Evolutionary conservation across 2,888 invertebrate genomes (phyloP).

Genomic region (Craniophora ligustri): DNA sequence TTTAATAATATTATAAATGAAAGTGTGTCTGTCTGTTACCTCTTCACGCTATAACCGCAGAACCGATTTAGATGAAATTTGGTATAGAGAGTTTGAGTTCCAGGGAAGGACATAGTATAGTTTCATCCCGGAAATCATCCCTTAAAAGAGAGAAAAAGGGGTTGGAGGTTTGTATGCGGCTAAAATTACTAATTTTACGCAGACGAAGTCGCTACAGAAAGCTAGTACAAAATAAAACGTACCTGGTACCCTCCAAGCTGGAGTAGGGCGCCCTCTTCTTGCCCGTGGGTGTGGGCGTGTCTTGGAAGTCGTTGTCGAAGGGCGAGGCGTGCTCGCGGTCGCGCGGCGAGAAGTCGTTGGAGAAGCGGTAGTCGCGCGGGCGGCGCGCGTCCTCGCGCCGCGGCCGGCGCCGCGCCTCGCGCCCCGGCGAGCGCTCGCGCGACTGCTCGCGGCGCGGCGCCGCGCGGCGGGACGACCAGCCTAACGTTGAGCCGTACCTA

Average conservation of each 20-base stretch:
- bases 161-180: no score
- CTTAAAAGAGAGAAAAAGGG: no score
- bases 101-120: no score
- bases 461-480: slow-evolving; percentile 73
- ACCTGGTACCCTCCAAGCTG: slow-evolving; percentile 81
- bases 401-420: slow-evolving; percentile 63
- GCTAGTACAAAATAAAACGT: neutral
- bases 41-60: no score
- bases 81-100: no score
- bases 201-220: no score
- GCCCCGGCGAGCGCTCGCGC: slow-evolving; percentile 55
- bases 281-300: slow-evolving; percentile 71
- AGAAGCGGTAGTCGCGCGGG: slow-evolving; percentile 83
- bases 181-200: no score
- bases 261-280: slow-evolving; percentile 80
- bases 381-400: slow-evolving; percentile 63
- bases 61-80: no score
- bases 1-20: no score
- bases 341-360: slow-evolving; percentile 90
- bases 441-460: slow-evolving; percentile 54
- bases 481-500: slow-evolving; percentile 80
- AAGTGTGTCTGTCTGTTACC: no score
- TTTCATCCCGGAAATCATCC: no score
- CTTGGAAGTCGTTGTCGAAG: slow-evolving; percentile 90
- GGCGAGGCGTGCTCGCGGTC: slow-evolving; percentile 86